Conservation (phyloP, 2,888 invertebrate genomes). For the Drosophila villosipedis region DNA sequence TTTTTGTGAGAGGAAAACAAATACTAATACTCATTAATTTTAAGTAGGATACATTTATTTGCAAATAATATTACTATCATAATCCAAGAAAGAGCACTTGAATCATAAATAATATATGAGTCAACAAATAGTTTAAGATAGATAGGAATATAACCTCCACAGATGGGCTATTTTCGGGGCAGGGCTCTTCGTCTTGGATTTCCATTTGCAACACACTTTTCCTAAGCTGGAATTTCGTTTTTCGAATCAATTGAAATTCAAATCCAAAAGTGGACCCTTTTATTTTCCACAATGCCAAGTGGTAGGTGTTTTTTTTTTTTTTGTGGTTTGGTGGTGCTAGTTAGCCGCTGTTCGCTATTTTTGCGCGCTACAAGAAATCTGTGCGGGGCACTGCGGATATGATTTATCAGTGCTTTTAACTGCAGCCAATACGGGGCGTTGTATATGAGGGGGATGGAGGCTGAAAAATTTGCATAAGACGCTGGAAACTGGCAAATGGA, state of each 20-base stretch:
- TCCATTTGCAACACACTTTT: neutral
- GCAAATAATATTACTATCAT: neutral
- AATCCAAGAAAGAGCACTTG: neutral
- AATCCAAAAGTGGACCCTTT: conserved; percentile 24
- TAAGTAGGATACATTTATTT: neutral
- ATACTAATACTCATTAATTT: neutral
- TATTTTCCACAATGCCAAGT: neutral
- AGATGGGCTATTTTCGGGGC: neutral
- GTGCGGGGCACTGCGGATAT: conserved; percentile 64
- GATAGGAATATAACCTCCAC: neutral
- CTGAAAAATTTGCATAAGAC: conserved; percentile 39
- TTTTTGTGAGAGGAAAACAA: neutral
- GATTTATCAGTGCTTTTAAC: conserved; percentile 82
- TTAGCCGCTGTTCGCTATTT: conserved; percentile 13
- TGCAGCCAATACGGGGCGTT: conserved; percentile 65
- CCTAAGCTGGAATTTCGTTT: neutral
- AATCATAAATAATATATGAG: neutral
- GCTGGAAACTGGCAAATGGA: conserved; percentile 59
- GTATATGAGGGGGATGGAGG: neutral
- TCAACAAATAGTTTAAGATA: neutral
- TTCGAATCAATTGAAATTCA: conserved; percentile 20
- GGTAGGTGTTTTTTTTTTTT: neutral
- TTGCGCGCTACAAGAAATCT: conserved; percentile 53
- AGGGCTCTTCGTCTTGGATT: neutral
- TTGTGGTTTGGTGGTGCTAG: conserved; percentile 5